Evolutionary conservation across 2,113 vertebrate genomes (phyloP).

Genomic region (Cynocephalus volans): DNA sequence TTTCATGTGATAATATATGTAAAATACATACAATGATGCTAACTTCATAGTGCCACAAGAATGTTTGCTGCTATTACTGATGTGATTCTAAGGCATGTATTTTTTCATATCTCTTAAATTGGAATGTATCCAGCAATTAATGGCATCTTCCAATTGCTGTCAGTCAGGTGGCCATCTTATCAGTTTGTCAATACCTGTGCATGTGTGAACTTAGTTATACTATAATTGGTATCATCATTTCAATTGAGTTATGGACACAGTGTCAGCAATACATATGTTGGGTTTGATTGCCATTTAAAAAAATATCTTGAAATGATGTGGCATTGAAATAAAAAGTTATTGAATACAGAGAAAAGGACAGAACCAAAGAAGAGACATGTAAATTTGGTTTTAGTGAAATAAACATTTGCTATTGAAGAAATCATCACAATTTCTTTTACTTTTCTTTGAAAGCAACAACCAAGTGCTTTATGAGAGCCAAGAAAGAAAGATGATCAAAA

Average conservation of each 20-base stretch:
- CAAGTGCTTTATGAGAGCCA: conserved; percentile 16
- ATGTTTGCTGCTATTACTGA: not conserved
- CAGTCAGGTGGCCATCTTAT: not conserved
- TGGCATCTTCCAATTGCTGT: not conserved
- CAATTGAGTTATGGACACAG: not conserved
- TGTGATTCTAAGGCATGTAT: not conserved
- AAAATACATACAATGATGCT: not conserved
- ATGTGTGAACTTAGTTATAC: not conserved
- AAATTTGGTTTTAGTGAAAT: conserved; percentile 3
- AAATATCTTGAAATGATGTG: conserved; percentile 25
- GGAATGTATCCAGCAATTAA: not conserved
- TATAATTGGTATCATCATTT: not conserved
- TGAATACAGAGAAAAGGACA: not conserved
- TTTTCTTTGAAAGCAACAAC: conserved; percentile 50
- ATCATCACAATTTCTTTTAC: conserved; percentile 27
- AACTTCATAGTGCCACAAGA: not conserved
- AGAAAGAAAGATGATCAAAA: not conserved
- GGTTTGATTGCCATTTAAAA: not conserved
- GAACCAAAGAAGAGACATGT: not conserved
- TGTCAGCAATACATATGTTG: not conserved
- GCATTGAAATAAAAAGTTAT: not conserved
- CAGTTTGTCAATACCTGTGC: not conserved
- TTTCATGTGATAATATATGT: not conserved
- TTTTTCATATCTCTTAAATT: not conserved
- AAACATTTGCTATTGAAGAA: not conserved